Evolutionary conservation across 1,140 invertebrate species (phyloP).

Genomic region (Metaphire vulgaris): DNA sequence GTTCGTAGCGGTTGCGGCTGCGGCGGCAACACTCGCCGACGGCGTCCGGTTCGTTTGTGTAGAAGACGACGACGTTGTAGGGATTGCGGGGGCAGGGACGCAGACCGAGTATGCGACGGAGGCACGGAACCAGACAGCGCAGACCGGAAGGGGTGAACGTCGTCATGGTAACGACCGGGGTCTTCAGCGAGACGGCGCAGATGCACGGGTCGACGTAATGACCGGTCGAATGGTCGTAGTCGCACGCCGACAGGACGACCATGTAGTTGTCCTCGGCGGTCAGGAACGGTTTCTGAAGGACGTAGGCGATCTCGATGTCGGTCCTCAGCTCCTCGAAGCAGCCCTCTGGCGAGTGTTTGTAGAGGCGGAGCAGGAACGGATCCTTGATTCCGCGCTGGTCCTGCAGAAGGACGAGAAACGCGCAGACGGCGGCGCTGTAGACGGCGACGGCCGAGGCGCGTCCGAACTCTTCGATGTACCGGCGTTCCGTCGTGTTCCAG

Average conservation of each 20-base stretch:
- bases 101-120: conserved; percentile 38
- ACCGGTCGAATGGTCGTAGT: conserved; percentile 33
- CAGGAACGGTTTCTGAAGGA: conserved; percentile 40
- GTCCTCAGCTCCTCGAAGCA: conserved; percentile 35
- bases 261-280: conserved; percentile 43
- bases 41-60: conserved; percentile 27
- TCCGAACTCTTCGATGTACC: conserved; percentile 44
- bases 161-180: conserved; percentile 34
- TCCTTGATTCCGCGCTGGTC: conserved; percentile 34
- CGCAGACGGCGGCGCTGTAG: conserved; percentile 26
- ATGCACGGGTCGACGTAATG: conserved; percentile 36
- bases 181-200: conserved; percentile 38
- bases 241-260: conserved; percentile 39
- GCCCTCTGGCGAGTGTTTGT: conserved; percentile 35
- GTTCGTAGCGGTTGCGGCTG: conserved; percentile 24
- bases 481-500: conserved; percentile 42
- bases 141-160: conserved; percentile 40
- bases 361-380: conserved; percentile 37
- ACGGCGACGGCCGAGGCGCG: conserved; percentile 38
- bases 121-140: conserved; percentile 32
- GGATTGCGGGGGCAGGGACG: conserved; percentile 35
- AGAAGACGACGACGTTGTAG: conserved; percentile 39
- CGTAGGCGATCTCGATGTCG: conserved; percentile 32
- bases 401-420: conserved; percentile 39
- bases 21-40: conserved; percentile 23